phyloP scores from a whole-genome alignment of 1,140 invertebrate genomes.

The Linepithema humile region DNA sequence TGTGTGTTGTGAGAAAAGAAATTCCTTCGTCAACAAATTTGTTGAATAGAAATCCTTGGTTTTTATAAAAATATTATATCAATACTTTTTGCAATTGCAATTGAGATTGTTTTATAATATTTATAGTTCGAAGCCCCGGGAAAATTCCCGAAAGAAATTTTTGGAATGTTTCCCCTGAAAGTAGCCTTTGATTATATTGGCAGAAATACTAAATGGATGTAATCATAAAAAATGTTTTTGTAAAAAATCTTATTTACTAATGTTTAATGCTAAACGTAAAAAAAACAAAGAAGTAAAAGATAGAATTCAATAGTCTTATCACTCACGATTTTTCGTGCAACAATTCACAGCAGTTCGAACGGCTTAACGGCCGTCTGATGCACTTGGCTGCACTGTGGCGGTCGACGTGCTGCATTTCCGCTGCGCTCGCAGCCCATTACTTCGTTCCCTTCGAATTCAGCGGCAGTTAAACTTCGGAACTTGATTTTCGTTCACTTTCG shows the following conservation, averaged over 20 bases:
- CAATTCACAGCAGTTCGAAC: neutral
- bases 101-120: neutral
- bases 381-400: conserved; percentile 16
- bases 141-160: too few species aligned
- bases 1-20: neutral
- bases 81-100: too few species aligned
- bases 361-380: conserved; percentile 35
- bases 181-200: neutral
- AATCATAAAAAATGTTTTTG: neutral
- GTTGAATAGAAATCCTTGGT: neutral
- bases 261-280: neutral
- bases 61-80: too few species aligned
- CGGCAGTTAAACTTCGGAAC: conserved; percentile 19
- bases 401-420: conserved; percentile 4
- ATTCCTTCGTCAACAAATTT: neutral
- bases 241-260: neutral
- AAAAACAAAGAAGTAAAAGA: neutral
- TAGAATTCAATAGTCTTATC: neutral
- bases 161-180: too few species aligned
- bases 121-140: too few species aligned
- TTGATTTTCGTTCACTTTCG: conserved; percentile 53
- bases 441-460: conserved; percentile 45
- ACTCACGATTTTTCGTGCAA: conserved; percentile 38
- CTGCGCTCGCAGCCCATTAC: conserved; percentile 31
- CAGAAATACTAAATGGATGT: too few species aligned